Percentiles rank a stretch among this genome's conserved stretches.
These are phyloP conservation scores for Psilanteris sp. DNA, from an alignment of 1,140 invertebrate species.

Conservation along the genomic window DNA sequence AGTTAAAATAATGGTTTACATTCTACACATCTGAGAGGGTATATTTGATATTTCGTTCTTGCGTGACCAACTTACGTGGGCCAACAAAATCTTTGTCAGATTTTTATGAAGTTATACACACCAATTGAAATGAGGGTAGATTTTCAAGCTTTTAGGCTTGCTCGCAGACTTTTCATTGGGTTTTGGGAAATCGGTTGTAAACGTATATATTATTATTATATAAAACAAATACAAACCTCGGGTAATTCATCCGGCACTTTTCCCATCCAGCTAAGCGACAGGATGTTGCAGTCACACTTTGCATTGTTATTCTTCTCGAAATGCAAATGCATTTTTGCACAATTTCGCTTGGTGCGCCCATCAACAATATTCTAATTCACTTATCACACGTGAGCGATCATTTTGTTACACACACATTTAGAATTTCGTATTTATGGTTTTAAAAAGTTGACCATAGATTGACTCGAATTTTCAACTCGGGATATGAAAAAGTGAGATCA, in stretches of 20 bases:
- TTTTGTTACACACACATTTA: constrained; percentile 19
- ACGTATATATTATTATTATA: too few relatives aligned
- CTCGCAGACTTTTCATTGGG: neutral
- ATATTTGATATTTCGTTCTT: constrained; percentile 19
- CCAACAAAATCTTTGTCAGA: constrained; percentile 10
- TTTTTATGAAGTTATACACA: constrained; percentile 7
- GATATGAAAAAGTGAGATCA: neutral
- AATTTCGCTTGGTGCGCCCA: constrained; percentile 42
- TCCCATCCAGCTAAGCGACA: constrained; percentile 98
- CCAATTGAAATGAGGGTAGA: neutral
- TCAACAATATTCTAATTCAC: constrained; percentile 31
- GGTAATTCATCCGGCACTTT: constrained; percentile 97
- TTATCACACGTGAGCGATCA: constrained; percentile 33
- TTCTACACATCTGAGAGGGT: constrained; percentile 3
- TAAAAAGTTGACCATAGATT: too few relatives aligned
- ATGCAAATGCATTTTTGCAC: constrained; percentile 88
- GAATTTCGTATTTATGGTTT: neutral
- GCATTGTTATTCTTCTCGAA: constrained; percentile 96
- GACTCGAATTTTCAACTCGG: constrained; percentile 3
- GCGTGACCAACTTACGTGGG: constrained; percentile 13
- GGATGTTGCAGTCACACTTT: constrained; percentile 95
- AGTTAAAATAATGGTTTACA: constrained; percentile 5
- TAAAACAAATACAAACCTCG: constrained; percentile 85
- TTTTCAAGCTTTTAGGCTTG: constrained; percentile 2
- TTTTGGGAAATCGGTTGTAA: too few relatives aligned